Evolutionary conservation across 2,888 invertebrate genomes (phyloP).

Genomic region (Melolontha melolontha): DNA sequence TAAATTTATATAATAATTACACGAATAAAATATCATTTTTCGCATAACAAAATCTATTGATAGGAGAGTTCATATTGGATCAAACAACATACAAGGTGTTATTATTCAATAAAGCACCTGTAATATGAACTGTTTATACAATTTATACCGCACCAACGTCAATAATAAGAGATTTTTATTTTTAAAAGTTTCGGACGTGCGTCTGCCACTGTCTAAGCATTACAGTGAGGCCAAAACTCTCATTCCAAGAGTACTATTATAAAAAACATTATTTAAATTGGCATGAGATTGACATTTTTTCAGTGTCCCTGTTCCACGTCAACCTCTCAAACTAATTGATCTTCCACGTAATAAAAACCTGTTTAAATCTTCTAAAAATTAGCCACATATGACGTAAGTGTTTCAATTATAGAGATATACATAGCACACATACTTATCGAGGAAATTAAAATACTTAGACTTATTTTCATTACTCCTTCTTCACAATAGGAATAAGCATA

Average conservation of each 20-base stretch:
- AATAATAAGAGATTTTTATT: conserved; percentile 15
- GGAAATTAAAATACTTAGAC: not conserved
- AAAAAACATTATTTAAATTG: conserved; percentile 17
- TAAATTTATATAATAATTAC: no score
- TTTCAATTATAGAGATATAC: conserved; percentile 10
- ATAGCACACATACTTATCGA: not conserved
- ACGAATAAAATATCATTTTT: no score
- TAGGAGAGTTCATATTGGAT: no score
- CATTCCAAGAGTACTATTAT: conserved; percentile 3
- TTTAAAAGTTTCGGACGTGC: conserved; percentile 10
- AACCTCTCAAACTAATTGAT: conserved; percentile 21
- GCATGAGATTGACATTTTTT: conserved; percentile 12
- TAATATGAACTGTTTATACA: no score
- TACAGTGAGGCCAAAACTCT: conserved; percentile 1
- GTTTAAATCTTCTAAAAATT: conserved; percentile 15
- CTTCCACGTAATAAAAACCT: conserved; percentile 22
- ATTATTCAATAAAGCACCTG: no score
- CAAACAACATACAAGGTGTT: no score
- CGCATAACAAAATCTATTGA: no score
- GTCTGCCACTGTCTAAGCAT: not conserved
- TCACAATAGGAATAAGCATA: no score
- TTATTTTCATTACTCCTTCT: not conserved
- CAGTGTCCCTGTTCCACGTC: conserved; percentile 16
- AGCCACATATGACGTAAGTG: conserved; percentile 14
- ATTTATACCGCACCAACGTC: conserved; percentile 3